Conservation (phyloP, 2,113 vertebrate species). For the Oncorhynchus nerka region DNA sequence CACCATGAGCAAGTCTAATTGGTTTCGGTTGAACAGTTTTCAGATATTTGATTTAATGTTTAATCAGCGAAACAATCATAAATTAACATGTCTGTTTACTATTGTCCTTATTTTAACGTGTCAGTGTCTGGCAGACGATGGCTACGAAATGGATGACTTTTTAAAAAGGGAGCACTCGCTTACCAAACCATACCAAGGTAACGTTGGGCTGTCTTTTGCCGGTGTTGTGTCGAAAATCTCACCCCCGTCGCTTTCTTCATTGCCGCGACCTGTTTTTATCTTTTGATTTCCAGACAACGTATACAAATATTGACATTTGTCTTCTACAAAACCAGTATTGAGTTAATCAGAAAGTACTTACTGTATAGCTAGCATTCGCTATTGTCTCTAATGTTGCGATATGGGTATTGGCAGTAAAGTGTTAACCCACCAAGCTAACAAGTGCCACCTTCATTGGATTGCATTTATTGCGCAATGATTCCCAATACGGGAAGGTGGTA, state of each 20-base stretch:
- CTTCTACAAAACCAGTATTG: background rate
- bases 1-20: slow-evolving; percentile 5
- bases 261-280: too few relatives aligned
- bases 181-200: slow-evolving; percentile 90
- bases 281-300: background rate
- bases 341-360: background rate
- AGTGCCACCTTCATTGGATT: too few relatives aligned
- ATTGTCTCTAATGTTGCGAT: background rate
- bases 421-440: too few relatives aligned
- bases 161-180: slow-evolving; percentile 90
- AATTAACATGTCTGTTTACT: slow-evolving; percentile 39
- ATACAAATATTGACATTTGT: background rate
- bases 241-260: too few relatives aligned
- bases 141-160: slow-evolving; percentile 82
- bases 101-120: slow-evolving; percentile 40
- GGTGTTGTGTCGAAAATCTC: too few relatives aligned
- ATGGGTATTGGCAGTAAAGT: background rate
- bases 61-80: slow-evolving; percentile 14
- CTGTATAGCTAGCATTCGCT: background rate
- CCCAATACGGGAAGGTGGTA: too few relatives aligned
- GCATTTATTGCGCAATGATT: too few relatives aligned
- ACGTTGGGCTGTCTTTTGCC: background rate
- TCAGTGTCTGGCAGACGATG: slow-evolving; percentile 54
- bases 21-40: slow-evolving; percentile 19
- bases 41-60: slow-evolving; percentile 27